These are phyloP conservation scores for Drosophila pruinosa DNA, from an alignment of 1,140 invertebrate species.

Conservation along the genomic window DNA sequence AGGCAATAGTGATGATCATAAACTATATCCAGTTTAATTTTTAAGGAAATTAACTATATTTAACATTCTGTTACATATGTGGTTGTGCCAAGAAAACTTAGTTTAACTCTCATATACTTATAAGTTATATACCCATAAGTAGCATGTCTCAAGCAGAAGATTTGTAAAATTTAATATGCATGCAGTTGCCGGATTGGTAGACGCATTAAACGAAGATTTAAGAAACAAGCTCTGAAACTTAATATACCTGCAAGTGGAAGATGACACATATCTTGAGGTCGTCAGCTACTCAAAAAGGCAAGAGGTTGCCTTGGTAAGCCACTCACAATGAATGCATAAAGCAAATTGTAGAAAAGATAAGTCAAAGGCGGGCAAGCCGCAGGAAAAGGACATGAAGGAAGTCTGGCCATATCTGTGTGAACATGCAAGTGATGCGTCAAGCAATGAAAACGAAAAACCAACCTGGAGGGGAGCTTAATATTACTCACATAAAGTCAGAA, in stretches of 20 bases:
- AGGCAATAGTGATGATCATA: too few species aligned
- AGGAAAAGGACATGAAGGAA: neutral
- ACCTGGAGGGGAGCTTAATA: neutral
- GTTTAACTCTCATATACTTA: too few species aligned
- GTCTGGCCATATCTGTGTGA: neutral
- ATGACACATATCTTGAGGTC: constrained; percentile 2
- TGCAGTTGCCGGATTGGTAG: neutral
- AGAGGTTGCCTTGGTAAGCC: neutral
- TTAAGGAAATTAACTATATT: too few species aligned
- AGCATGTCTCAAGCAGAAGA: too few species aligned
- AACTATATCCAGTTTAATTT: too few species aligned
- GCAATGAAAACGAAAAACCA: neutral
- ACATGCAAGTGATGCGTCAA: neutral
- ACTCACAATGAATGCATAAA: constrained; percentile 1
- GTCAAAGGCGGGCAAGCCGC: neutral
- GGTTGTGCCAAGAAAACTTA: too few species aligned
- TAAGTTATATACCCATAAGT: too few species aligned
- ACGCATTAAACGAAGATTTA: neutral
- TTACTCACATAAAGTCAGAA: neutral
- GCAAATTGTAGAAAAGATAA: constrained; percentile 6
- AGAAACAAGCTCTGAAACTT: neutral
- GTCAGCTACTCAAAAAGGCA: neutral
- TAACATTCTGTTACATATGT: too few species aligned
- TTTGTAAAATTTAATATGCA: neutral
- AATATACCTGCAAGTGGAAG: neutral